These are phyloP conservation scores for Pachyrhynchus sulphureomaculatus DNA, from an alignment of 1,140 invertebrate species.

Conservation along the genomic window DNA sequence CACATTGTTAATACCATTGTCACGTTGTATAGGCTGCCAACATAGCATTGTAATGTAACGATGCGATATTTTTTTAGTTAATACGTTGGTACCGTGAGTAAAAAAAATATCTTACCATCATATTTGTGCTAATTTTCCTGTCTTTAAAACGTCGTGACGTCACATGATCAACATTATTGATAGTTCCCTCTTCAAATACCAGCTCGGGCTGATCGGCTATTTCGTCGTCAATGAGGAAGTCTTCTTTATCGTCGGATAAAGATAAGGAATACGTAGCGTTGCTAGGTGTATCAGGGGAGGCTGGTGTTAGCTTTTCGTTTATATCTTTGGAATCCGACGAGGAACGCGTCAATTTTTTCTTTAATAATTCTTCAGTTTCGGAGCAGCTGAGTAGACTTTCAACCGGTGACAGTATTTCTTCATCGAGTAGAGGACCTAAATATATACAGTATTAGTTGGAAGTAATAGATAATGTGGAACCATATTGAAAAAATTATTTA, in stretches of 20 bases:
- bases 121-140: not conserved
- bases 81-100: no score
- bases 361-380: conserved; percentile 56
- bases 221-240: conserved; percentile 84
- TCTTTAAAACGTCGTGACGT: not conserved
- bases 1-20: no score
- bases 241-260: conserved; percentile 67
- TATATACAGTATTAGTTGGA: not conserved
- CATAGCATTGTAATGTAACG: no score
- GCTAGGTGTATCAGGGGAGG: conserved; percentile 69
- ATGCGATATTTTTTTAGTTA: no score
- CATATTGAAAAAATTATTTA: no score
- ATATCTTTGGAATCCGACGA: conserved; percentile 49
- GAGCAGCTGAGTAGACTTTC: conserved; percentile 72
- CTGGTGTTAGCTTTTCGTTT: conserved; percentile 45
- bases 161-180: not conserved
- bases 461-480: no score
- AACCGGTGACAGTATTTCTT: conserved; percentile 69
- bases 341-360: conserved; percentile 49
- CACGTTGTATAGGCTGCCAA: no score
- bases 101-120: no score
- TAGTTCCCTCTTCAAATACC: conserved; percentile 64
- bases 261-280: conserved; percentile 75
- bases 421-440: conserved; percentile 56
- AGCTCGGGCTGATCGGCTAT: conserved; percentile 87